Percentiles rank a stretch among this genome's conserved stretches.
phyloP scores from a whole-genome alignment of 2,797 vertebrate genomes.

The Nannoperca australis region DNA sequence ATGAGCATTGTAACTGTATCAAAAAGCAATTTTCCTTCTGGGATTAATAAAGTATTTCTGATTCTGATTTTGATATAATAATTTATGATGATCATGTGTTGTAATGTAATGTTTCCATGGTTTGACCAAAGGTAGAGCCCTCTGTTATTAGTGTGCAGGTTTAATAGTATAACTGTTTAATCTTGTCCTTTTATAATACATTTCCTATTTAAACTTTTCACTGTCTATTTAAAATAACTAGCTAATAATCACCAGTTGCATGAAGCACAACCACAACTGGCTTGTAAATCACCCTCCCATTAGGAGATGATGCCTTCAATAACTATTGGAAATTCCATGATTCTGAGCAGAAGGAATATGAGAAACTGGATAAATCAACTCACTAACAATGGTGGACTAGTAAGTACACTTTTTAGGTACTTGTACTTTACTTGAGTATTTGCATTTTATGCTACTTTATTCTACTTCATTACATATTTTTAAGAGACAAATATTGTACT shows the following conservation, averaged over 20 bases:
- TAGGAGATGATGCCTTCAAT: background rate
- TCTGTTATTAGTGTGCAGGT: background rate
- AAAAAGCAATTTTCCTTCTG: no score
- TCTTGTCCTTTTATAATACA: background rate
- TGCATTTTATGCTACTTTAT: no score
- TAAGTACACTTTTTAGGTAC: no score
- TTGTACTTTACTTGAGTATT: no score
- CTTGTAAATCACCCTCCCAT: background rate
- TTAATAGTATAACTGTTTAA: background rate
- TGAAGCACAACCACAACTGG: background rate
- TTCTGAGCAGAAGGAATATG: background rate
- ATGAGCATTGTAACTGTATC: no score
- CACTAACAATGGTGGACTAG: background rate
- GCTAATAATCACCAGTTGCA: background rate
- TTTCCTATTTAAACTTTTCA: background rate
- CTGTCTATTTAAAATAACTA: background rate
- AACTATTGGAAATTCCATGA: background rate
- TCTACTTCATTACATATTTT: no score
- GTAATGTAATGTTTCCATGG: background rate
- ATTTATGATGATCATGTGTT: background rate
- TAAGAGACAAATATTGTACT: no score
- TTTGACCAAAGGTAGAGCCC: background rate
- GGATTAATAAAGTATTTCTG: no score
- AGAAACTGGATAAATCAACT: background rate
- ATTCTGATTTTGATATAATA: no score